Evolutionary conservation across 2,888 invertebrate genomes (phyloP).

Genomic region (Eurytoma adleriae): DNA sequence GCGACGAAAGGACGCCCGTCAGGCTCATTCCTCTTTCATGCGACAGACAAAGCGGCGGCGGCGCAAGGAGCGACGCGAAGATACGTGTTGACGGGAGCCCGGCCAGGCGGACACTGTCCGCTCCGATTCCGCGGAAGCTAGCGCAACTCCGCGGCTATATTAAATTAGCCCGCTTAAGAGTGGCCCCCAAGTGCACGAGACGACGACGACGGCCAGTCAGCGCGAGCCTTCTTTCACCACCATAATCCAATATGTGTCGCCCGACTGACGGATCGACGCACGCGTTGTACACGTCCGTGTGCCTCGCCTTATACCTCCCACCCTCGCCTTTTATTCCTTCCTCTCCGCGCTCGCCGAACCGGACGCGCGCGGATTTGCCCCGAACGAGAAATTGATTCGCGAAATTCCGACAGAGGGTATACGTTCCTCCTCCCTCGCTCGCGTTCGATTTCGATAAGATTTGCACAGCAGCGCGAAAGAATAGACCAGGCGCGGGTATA

Average conservation of each 20-base stretch:
- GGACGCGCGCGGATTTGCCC: neutral
- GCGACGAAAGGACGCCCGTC: neutral
- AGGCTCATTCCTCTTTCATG: neutral
- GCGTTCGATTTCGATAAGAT: neutral
- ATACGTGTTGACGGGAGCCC: constrained; percentile 68
- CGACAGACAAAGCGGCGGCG: neutral
- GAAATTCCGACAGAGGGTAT: too few relatives aligned
- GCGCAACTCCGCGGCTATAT: constrained; percentile 65
- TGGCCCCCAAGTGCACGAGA: neutral
- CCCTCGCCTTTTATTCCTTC: neutral
- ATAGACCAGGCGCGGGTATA: neutral
- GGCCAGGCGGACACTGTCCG: constrained; percentile 71
- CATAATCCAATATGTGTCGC: constrained; percentile 66
- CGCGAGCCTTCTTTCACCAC: constrained; percentile 56
- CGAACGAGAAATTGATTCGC: too few relatives aligned
- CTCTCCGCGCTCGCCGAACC: neutral
- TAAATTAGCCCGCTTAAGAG: constrained; percentile 69
- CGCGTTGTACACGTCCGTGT: neutral
- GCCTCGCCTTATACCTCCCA: neutral
- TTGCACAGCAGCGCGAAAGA: neutral
- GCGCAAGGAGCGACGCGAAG: neutral
- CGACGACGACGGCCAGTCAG: constrained; percentile 45
- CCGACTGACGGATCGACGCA: neutral
- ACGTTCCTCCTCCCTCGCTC: too few relatives aligned
- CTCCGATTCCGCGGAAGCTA: constrained; percentile 68